Percentiles rank a stretch among this genome's conserved stretches.
These are phyloP conservation scores for Lycodopsis pacificus DNA, from an alignment of 2,797 vertebrate genomes.

Conservation along the genomic window DNA sequence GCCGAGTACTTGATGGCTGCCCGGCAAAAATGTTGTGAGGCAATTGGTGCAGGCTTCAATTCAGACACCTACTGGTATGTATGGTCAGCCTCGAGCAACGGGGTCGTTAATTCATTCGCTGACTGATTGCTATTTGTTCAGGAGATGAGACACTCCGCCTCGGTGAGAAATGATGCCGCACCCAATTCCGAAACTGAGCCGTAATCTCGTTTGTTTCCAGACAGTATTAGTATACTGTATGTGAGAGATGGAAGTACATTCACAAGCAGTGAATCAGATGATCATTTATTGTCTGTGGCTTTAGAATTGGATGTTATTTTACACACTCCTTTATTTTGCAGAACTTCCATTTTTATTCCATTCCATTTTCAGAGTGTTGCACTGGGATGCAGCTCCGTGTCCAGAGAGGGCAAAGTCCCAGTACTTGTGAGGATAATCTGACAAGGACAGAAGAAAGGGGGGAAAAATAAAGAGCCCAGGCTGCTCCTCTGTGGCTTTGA, in stretches of 20 bases:
- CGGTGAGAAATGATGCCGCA: conserved; percentile 28
- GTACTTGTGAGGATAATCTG: conserved; percentile 31
- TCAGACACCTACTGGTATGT: conserved; percentile 27
- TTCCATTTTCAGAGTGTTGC: background rate
- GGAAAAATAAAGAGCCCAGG: background rate
- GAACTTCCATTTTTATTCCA: background rate
- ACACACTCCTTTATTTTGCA: conserved; percentile 21
- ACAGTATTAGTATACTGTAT: background rate
- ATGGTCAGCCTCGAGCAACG: background rate
- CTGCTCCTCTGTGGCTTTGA: conserved; percentile 14
- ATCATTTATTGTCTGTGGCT: conserved; percentile 13
- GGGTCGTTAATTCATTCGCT: conserved; percentile 35
- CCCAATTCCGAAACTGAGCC: conserved; percentile 21
- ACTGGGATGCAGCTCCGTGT: background rate
- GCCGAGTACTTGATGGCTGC: conserved; percentile 38
- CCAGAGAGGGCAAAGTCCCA: conserved; percentile 6
- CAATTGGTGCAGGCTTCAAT: conserved; percentile 26
- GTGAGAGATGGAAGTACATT: conserved; percentile 12
- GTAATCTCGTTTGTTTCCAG: conserved; percentile 22
- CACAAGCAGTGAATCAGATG: conserved; percentile 12
- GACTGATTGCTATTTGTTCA: conserved; percentile 41
- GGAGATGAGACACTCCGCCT: conserved; percentile 30
- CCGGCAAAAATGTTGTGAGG: conserved; percentile 10
- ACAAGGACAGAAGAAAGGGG: conserved; percentile 6
- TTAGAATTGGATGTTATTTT: conserved; percentile 9